These are phyloP conservation scores for Gallirallus australis DNA, from an alignment of 2,797 vertebrate genomes.

Conservation along the genomic window DNA sequence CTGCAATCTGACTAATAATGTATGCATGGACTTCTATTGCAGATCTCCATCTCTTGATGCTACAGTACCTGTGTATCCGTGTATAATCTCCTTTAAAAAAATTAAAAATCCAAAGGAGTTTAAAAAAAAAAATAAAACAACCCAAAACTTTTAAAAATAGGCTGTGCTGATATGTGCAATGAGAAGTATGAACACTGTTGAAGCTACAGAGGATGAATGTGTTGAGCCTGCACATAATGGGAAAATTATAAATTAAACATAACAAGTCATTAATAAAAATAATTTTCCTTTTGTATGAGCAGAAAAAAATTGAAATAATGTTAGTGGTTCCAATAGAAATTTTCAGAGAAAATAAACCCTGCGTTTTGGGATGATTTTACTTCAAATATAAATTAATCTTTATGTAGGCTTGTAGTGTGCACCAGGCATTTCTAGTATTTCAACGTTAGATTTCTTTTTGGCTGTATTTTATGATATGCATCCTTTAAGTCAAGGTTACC, in stretches of 20 bases:
- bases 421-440: background rate
- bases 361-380: background rate
- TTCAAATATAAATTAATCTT: background rate
- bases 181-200: background rate
- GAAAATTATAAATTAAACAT: slow-evolving; percentile 11
- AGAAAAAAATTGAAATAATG: slow-evolving; percentile 17
- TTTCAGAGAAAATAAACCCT: background rate
- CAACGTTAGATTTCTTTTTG: background rate
- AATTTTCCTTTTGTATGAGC: background rate
- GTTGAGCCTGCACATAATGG: background rate
- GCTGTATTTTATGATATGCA: background rate
- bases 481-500: background rate
- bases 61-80: background rate
- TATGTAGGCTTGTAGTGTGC: background rate
- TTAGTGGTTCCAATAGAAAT: background rate
- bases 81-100: background rate
- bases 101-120: background rate
- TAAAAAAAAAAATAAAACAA: background rate
- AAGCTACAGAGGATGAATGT: background rate
- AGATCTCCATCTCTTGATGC: slow-evolving; percentile 21
- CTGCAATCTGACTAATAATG: slow-evolving; percentile 67
- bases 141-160: background rate
- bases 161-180: background rate
- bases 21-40: slow-evolving; percentile 41
- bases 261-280: background rate